phyloP scores from a whole-genome alignment of 2,888 invertebrate species.

The Eupithecia subfuscata region DNA sequence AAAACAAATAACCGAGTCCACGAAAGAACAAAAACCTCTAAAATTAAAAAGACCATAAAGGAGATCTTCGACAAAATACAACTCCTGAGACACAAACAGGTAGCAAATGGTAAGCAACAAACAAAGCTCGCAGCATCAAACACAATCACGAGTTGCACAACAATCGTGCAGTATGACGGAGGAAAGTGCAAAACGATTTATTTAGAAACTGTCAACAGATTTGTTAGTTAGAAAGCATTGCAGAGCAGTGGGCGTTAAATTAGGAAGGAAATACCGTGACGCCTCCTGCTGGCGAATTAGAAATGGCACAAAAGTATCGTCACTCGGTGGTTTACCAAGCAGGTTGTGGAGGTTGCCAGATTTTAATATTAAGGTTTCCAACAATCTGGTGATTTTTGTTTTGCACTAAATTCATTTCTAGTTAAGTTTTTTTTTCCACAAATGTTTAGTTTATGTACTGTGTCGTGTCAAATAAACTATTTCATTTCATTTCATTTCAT shows the following conservation, averaged over 20 bases:
- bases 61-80: background rate
- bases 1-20: background rate
- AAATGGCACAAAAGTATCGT: slow-evolving; percentile 15
- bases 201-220: slow-evolving; percentile 48
- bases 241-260: slow-evolving; percentile 59
- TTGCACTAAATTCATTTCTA: no score
- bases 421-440: no score
- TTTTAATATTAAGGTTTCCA: no score
- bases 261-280: slow-evolving; percentile 44
- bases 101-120: background rate
- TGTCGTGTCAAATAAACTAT: no score
- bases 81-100: background rate
- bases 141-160: slow-evolving; percentile 19
- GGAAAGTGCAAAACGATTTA: slow-evolving; percentile 44
- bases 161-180: slow-evolving; percentile 33
- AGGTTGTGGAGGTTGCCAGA: no score
- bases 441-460: no score
- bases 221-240: slow-evolving; percentile 59
- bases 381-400: no score
- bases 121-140: slow-evolving; percentile 7
- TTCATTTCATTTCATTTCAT: no score
- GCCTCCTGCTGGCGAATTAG: slow-evolving; percentile 23
- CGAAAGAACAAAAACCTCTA: background rate
- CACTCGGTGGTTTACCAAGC: no score
- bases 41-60: background rate